Conservation (phyloP, 2,888 invertebrate genomes). For the Eupithecia centaureata region DNA sequence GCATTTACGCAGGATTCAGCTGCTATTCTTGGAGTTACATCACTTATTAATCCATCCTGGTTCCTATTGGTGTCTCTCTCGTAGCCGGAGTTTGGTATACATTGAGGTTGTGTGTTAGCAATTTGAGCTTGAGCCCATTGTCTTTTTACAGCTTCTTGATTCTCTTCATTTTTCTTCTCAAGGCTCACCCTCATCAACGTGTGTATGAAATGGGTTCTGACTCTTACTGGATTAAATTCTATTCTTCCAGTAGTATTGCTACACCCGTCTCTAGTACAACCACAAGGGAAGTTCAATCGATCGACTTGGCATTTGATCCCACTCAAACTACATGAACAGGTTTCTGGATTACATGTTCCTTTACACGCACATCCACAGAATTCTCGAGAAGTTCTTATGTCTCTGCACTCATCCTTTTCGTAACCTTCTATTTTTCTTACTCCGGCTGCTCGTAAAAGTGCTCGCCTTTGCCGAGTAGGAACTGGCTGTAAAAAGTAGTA, state of each 20-base stretch:
- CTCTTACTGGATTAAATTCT: conserved; percentile 97
- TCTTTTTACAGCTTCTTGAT: conserved; percentile 73
- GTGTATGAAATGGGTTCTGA: conserved; percentile 98
- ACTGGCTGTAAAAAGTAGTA: conserved; percentile 97
- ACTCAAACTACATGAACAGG: conserved; percentile 96
- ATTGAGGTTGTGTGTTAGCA: conserved; percentile 60
- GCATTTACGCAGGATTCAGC: conserved; percentile 86
- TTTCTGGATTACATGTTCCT: conserved; percentile 97
- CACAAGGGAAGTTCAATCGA: conserved; percentile 97
- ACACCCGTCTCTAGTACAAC: conserved; percentile 97
- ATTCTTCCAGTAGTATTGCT: conserved; percentile 96
- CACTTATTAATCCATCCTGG: conserved; percentile 77
- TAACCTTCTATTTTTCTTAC: conserved; percentile 95
- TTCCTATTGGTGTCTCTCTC: conserved; percentile 69
- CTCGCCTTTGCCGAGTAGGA: conserved; percentile 94
- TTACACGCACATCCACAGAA: conserved; percentile 97
- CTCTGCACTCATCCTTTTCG: conserved; percentile 97
- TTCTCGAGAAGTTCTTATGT: conserved; percentile 95
- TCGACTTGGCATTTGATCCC: conserved; percentile 99
- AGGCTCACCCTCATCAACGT: conserved; percentile 96
- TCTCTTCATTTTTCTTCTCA: conserved; percentile 91
- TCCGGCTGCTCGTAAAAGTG: conserved; percentile 95
- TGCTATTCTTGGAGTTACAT: conserved; percentile 83
- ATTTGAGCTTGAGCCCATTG: conserved; percentile 77
- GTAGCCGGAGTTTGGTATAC: conserved; percentile 65